These are phyloP conservation scores for Peromyscus eremicus DNA, from an alignment of 2,797 vertebrate species.

Conservation along the genomic window DNA sequence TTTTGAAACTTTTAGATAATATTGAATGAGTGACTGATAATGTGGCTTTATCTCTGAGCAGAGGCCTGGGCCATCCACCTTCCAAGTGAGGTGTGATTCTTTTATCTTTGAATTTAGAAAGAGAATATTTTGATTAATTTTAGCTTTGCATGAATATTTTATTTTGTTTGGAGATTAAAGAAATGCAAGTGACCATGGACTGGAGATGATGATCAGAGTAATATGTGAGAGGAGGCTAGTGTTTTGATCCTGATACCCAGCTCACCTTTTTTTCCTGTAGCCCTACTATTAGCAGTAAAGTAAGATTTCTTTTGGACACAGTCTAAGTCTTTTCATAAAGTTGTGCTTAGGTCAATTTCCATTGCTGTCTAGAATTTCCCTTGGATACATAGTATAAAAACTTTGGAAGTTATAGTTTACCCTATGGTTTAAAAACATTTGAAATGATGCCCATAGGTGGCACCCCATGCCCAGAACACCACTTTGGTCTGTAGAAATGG, in stretches of 20 bases:
- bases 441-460: conserved; percentile 51
- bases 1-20: conserved; percentile 61
- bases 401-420: conserved; percentile 51
- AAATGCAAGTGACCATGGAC: not conserved
- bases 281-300: conserved; percentile 13
- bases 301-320: not conserved
- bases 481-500: conserved; percentile 43
- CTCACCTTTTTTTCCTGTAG: not conserved
- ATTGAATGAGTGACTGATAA: conserved; percentile 56
- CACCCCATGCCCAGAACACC: not conserved
- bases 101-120: conserved; percentile 59
- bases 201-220: not conserved
- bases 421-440: conserved; percentile 37
- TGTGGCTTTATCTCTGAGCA: conserved; percentile 64
- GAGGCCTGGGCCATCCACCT: conserved; percentile 56
- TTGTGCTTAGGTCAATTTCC: conserved; percentile 48
- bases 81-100: conserved; percentile 39
- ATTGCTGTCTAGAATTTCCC: conserved; percentile 23
- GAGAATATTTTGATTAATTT: conserved; percentile 41
- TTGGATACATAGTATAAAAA: not conserved
- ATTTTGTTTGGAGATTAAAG: not conserved
- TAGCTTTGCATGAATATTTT: conserved; percentile 1
- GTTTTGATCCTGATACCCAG: not conserved
- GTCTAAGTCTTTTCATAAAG: not conserved
- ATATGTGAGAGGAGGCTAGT: not conserved